Evolutionary conservation across 2,113 vertebrate species (phyloP).

Genomic region (Morone saxatilis): DNA sequence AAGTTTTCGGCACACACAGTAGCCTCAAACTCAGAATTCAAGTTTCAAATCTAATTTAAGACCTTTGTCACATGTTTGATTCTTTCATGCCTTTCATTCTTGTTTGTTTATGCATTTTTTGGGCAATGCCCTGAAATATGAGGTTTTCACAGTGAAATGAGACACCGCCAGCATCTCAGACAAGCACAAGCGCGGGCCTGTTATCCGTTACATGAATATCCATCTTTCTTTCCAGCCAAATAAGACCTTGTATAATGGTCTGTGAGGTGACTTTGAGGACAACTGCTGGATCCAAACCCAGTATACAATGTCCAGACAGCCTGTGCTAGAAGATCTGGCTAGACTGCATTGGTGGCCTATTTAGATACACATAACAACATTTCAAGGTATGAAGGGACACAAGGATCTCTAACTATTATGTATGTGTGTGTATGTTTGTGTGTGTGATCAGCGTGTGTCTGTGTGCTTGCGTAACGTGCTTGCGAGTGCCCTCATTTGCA

Average conservation of each 20-base stretch:
- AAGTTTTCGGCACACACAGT: too few species aligned
- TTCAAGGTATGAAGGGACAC: constrained; percentile 21
- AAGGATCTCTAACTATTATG: background rate
- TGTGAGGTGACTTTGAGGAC: constrained; percentile 15
- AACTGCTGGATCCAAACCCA: background rate
- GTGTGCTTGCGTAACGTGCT: constrained; percentile 34
- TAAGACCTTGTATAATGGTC: constrained; percentile 34
- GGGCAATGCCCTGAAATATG: background rate
- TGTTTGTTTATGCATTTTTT: background rate
- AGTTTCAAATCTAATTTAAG: background rate
- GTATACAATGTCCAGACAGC: constrained; percentile 34
- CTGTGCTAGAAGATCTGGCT: constrained; percentile 41
- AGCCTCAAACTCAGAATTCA: too few species aligned
- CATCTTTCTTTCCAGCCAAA: background rate
- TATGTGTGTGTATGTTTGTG: background rate
- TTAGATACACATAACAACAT: constrained; percentile 34
- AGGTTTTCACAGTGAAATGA: constrained; percentile 1
- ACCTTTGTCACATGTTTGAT: background rate
- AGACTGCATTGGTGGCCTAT: constrained; percentile 55
- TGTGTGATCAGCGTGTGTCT: constrained; percentile 3
- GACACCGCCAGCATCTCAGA: background rate
- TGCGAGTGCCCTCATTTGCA: constrained; percentile 54
- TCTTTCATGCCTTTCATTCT: background rate
- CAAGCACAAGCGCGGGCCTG: background rate
- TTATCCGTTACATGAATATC: constrained; percentile 10